phyloP scores from a whole-genome alignment of 1,140 invertebrate genomes.

The Platyscapa corneri region DNA sequence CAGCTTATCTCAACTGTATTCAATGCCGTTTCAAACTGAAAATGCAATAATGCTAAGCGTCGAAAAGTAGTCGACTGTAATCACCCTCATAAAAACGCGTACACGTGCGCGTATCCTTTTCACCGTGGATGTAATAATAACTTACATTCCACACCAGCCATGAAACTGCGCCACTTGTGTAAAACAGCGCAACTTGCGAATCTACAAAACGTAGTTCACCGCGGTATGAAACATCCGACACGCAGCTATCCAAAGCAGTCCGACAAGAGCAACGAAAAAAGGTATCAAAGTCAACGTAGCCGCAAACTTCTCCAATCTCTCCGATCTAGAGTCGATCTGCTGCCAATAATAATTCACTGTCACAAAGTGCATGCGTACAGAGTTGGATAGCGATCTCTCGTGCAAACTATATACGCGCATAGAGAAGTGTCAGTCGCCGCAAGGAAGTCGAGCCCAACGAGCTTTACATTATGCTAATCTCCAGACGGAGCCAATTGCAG shows the following conservation, averaged over 20 bases:
- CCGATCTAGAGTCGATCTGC: conserved; percentile 12
- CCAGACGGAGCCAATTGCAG: background rate
- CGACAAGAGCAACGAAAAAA: background rate
- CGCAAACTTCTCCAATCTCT: conserved; percentile 1
- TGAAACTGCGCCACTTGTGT: background rate
- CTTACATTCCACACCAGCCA: background rate
- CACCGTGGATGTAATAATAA: background rate
- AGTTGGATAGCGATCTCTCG: conserved; percentile 3
- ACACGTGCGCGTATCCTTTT: background rate
- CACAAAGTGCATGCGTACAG: background rate
- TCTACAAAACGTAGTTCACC: background rate
- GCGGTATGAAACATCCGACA: background rate
- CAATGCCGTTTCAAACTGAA: background rate
- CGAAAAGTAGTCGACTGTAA: background rate
- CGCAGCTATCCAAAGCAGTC: background rate
- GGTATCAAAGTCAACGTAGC: background rate
- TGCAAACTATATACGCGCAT: background rate
- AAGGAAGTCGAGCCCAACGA: background rate
- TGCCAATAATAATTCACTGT: conserved; percentile 43
- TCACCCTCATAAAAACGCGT: background rate
- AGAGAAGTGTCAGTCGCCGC: background rate
- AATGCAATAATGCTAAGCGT: background rate
- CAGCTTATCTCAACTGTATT: background rate
- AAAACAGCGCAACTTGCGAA: background rate
- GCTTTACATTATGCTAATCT: conserved; percentile 5